Evolutionary conservation across 2,888 invertebrate genomes (phyloP), one percentile per base, ranked within the genome.

Genomic region (Tineola bisselliella): DNA sequence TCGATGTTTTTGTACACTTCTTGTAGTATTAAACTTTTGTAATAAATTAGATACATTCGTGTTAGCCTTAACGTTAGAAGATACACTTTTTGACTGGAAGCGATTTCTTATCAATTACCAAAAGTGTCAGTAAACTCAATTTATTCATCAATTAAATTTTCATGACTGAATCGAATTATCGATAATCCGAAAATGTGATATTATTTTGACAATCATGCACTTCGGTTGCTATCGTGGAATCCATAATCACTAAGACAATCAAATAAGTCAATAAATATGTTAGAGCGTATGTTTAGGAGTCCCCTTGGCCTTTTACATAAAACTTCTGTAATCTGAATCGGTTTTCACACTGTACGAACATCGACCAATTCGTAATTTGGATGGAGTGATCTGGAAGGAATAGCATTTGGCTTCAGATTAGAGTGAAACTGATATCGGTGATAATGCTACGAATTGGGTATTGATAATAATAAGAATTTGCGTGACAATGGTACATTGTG

Each of bases 1-100:
- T 86, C 81, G 81, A 84, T 77, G 79, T 87, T 86, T 38, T 87
- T 87, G 82, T 86, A 87, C 81, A 84, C 75, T 79, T 77, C 75
- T 44, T 68, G 80, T 81, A 79, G 83, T 80, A 61, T 76, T 71
- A 74, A 77, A 77, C 77, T 79, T 74, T 72, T 79, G 79, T 81
- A 77, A 79, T n/a, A n/a, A 79, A 74, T 71, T 70, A 63, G 71
- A 68, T 73, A 67, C 76, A n/a, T 60, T 75, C 75, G 84, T 79
- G 73, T 70, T 79, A 79, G 72, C 70, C 69, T 68, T 70, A 70
- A 70, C 77, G 70, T 69, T 74, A 75, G 72, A 69, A 10, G 58
- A 10, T 33, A 31, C 58, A 58, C 15, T 58, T 58, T 57, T 58
- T 6, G 58, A 48, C 48, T 48, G 48, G 12, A 17, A 48, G 48